Evolutionary conservation across 2,888 invertebrate species (phyloP), one percentile per base, ranked within the genome.

Genomic region (Hyppa rectilinea): DNA sequence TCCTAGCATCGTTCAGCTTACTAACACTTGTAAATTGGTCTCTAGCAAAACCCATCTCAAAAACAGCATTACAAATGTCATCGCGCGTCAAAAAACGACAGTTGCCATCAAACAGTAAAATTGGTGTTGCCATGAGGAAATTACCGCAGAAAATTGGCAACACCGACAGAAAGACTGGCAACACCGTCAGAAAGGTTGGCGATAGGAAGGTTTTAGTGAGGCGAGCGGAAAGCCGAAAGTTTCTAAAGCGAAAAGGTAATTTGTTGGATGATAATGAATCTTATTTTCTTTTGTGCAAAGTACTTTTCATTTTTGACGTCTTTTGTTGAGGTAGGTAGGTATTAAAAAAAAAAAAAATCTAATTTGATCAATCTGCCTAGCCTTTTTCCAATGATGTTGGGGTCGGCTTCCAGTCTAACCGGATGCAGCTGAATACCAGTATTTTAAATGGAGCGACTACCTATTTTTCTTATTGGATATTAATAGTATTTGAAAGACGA

Each of bases 211-310:
- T 91, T 59, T 83, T 94, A 40, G 86, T 94, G 81, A 83, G 95
- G 65, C 87, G 95, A 74, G 92, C 91, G 62, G 73, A 71, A 12
- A 60, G 52, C 26, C 23, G 89, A 31, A 95, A 93, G 84, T 93
- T 93, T 83, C 83, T 94, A 58, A 95, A 91, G 70, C 87, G 93
- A 75, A 95, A 94, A 95, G 95, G 95, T 95, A 94, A 63, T 38
- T 17, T 26, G n/a, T 47, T 56, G 23, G 17, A 49, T 20, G 31
- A 34, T 61, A 29, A 4, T 14, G 26, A 10, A 12, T 49, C 7
- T 45, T 77, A 9, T 68, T 50, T 17, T 7, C 43, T 63, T 63
- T 38, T 49, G 43, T 68, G 20, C 23, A 5, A 26, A 45, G 53
- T 50, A 23, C 34, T 5, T 36, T 10, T 34, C 36, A 38, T 10